These are phyloP conservation scores for Pemphredon lugubris DNA, from an alignment of 2,888 invertebrate species.

Conservation along the genomic window DNA sequence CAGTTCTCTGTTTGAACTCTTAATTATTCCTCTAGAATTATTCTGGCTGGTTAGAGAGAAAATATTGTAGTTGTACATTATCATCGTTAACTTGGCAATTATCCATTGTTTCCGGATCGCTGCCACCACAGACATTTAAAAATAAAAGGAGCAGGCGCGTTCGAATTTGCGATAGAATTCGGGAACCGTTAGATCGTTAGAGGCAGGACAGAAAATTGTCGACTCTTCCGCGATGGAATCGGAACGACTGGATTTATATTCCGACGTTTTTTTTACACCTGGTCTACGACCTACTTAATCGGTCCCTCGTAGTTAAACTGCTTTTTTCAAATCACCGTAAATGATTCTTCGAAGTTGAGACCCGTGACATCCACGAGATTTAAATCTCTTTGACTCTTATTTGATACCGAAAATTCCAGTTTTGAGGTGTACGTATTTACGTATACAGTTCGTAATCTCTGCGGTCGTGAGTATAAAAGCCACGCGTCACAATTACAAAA, in stretches of 20 bases:
- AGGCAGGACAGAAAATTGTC: constrained; percentile 12
- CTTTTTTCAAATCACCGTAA: not conserved
- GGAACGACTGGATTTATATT: constrained; percentile 18
- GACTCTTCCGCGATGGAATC: constrained; percentile 7
- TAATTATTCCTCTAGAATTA: no score
- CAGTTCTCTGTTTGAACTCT: no score
- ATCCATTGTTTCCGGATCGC: constrained; percentile 36
- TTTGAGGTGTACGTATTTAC: not conserved
- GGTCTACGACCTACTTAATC: constrained; percentile 37
- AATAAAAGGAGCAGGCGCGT: constrained; percentile 8
- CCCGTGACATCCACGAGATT: no score
- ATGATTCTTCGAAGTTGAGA: no score
- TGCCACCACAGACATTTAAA: constrained; percentile 6
- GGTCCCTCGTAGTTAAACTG: constrained; percentile 23
- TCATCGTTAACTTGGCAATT: constrained; percentile 10
- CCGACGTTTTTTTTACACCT: constrained; percentile 21
- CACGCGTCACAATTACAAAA: no score
- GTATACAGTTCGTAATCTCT: no score
- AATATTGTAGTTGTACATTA: constrained; percentile 5
- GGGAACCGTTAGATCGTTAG: constrained; percentile 27
- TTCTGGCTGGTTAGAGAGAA: not conserved
- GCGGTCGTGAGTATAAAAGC: no score
- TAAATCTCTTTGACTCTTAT: no score
- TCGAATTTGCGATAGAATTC: not conserved
- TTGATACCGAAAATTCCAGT: no score